phyloP scores from a whole-genome alignment of 2,888 invertebrate species.

The Branchipolynoe longqiensis region DNA sequence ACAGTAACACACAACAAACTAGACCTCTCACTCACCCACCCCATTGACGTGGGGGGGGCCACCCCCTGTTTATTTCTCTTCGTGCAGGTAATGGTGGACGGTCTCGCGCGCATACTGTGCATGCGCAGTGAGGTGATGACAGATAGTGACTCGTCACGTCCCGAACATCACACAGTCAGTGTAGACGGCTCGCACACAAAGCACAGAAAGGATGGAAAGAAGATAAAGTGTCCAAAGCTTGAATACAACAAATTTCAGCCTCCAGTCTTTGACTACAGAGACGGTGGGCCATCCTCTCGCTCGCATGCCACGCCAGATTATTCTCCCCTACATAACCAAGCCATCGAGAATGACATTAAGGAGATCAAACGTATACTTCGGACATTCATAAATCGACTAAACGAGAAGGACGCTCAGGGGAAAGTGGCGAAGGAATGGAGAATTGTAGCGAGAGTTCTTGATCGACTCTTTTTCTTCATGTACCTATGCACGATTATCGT shows the following conservation, averaged over 20 bases:
- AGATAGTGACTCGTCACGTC: neutral
- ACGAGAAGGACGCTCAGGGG: constrained; percentile 67
- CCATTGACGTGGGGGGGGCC: too few species aligned
- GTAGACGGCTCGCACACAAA: constrained; percentile 58
- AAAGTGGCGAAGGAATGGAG: constrained; percentile 69
- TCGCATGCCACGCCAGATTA: constrained; percentile 39
- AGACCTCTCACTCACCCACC: too few species aligned
- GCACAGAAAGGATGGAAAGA: constrained; percentile 63
- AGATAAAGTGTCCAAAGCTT: constrained; percentile 66
- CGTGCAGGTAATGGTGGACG: constrained; percentile 78
- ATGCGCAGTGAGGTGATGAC: constrained; percentile 71
- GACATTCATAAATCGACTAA: constrained; percentile 72
- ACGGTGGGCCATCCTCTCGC: constrained; percentile 62
- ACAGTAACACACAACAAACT: too few species aligned
- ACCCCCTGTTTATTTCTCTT: neutral
- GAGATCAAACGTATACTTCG: constrained; percentile 76
- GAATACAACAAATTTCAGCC: constrained; percentile 69
- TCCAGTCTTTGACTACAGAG: constrained; percentile 64
- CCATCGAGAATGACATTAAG: constrained; percentile 76
- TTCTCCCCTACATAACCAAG: constrained; percentile 66
- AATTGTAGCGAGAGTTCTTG: constrained; percentile 68
- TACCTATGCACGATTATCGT: constrained; percentile 67
- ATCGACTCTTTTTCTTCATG: constrained; percentile 69
- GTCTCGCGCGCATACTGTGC: constrained; percentile 77
- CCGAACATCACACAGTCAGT: constrained; percentile 4